Conservation (phyloP, 2,797 vertebrate genomes). For the Falco naumanni region DNA sequence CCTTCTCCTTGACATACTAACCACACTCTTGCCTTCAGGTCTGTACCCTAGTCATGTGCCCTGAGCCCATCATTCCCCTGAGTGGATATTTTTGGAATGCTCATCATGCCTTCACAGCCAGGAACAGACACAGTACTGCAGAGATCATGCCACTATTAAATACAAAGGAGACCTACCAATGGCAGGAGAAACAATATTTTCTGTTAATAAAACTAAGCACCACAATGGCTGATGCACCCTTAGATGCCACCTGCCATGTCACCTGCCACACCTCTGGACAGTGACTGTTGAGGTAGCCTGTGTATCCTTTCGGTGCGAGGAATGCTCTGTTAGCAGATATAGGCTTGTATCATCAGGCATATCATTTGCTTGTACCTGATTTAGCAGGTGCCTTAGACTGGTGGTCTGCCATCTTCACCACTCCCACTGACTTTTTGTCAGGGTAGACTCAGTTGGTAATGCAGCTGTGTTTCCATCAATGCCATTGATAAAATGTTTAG, state of each 20-base stretch:
- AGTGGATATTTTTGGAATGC: background rate
- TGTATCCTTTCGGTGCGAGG: background rate
- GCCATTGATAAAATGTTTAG: background rate
- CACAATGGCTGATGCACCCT: background rate
- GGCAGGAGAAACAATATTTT: background rate
- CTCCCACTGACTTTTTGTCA: background rate
- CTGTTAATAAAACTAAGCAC: background rate
- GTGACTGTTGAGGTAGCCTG: background rate
- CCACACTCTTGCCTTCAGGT: background rate
- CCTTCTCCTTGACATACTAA: background rate
- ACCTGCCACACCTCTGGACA: background rate
- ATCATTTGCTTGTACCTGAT: background rate
- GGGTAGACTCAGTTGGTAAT: background rate
- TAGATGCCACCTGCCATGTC: background rate
- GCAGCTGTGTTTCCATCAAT: background rate
- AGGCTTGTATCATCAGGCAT: background rate
- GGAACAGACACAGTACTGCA: background rate
- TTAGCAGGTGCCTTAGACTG: background rate
- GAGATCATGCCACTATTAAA: background rate
- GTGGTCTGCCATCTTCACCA: background rate
- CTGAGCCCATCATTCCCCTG: background rate
- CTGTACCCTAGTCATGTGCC: background rate
- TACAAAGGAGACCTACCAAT: background rate
- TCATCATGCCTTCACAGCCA: background rate
- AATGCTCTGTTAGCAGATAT: background rate